Base-by-base conservation (phyloP, 2,113 vertebrate species). In the Prochilodus magdalenae region DNA sequence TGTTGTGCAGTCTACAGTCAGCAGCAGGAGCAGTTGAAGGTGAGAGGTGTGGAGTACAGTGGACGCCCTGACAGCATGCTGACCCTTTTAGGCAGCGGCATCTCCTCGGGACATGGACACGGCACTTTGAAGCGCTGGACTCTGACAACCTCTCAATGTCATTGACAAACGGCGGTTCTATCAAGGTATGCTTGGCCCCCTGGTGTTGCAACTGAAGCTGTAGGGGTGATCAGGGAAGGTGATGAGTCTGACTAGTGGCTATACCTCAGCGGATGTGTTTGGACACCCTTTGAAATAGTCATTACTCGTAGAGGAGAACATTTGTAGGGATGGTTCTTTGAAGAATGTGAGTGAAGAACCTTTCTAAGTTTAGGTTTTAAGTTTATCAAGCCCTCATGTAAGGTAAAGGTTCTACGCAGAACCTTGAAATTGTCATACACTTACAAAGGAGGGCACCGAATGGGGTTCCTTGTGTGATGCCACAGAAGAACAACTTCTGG, bases 141-240 rank as follows among this genome's bases (percentile, higher is more conserved):
- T 73, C 44, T 33, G 59, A 79, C 85, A 88, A 88, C 87, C 85
- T 88, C 80, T 85, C 78, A 82, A 82, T 88, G 87, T 85, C 87
- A 85, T 87, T 85, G 87, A 60, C 82, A 74, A 75, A 33, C 60
- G 70, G 78, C 29, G 74, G 51, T 22, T 84, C 55, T 81, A 22
- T 87, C 51, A 57, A 87, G 86, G 81, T 87, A 78, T 24, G 83
- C 29, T 11, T 63, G 29, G 13, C 22, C 75, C 59, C 65, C 69
- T 81, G 51, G 59, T 47, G 62, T 26, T 72, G 80, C 11, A 44
- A 40, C 40, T 59, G 20, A 18, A 29, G 62, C 47, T 55, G 27
- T 29, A 11, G 73, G 49, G 12, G 44, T 26, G 18, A 62, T 2
- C 5, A 10, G 24, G n/a, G 57, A 11, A 26, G 26, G n/a, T 3